Base-by-base conservation (phyloP, 2,888 invertebrate genomes). In the Philereme transversata region DNA sequence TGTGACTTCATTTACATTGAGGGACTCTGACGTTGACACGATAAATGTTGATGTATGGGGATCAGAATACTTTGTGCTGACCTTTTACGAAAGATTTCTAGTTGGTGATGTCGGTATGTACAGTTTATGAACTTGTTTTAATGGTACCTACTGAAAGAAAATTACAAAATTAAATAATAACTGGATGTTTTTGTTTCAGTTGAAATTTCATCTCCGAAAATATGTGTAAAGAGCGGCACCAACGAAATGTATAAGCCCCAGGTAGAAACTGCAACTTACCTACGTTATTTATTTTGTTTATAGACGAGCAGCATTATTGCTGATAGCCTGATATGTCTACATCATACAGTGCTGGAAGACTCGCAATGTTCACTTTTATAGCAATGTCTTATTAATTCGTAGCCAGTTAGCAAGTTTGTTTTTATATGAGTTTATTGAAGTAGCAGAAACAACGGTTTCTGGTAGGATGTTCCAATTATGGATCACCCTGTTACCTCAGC, bases 41-140 rank as follows among this genome's bases (percentile, higher is more conserved):
- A 95, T 96, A 50, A 97, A 97, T 79, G 95, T 95, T 10, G 95
- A 95, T 64, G 95, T 94, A 65, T 97, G 97, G 97, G 96, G 96
- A 4, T 90, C 93, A 4, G 92, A 93, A 60, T 94, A 94, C 67
- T 94, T 92, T 73, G 89, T 96, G 22, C 88, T 93, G 45, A 93
- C 93, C 57, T 93, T 95, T 68, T 93, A 94, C 71, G 92, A 93
- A 63, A 93, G 92, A 71, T 95, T 95, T 80, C 93, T 94, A 51
- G 94, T 96, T 5, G 96, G 96, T 33, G 95, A 95, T 81, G 93
- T 96, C 57, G 95, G 96, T 95, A 88, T 82, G 89, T 65, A 56
- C 35, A 40, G 40, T 7, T 40, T 3, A 22, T 22, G 22, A 22
- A 22, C 22, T 22, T 22, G 22, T 22, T 22, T 22, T 22, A 22